Evolutionary conservation across 2,888 invertebrate species (phyloP), one percentile per base, ranked within the genome.

Genomic region (Ochlodes sylvanus): DNA sequence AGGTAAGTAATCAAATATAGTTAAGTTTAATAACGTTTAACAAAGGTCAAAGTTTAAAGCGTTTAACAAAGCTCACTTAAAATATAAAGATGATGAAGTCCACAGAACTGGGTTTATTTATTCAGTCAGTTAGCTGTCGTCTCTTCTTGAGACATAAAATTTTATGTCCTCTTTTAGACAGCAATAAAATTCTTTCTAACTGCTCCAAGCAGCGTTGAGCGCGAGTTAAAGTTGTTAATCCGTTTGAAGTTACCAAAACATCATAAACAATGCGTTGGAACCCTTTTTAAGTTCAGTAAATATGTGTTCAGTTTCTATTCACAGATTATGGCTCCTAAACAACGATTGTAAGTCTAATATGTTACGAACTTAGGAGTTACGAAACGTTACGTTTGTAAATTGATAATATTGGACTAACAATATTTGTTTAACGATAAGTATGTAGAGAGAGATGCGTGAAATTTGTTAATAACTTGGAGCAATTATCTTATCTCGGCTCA

Each of bases 341-440:
- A 61, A 44, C 68, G 65, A 57, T 78, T 74, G 74, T 75, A 78
- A 50, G 19, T 38, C 12, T 3, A 73, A 77, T 72, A 72, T 75
- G 72, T 72, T 70, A 69, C 71, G 72, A 64, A 72, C 55, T 65
- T 72, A 75, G 72, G 73, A 69, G 81, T 88, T 89, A 87, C 76
- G 88, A 88, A 89, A 90, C 82, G 72, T 71, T 74, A 69, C 73
- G 38, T 17, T 71, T 81, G 79, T 79, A 77, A 80, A 84, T 83
- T 79, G 80, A 84, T 83, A 84, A 84, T 87, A 83, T 77, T 78
- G 79, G 83, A 80, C 79, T 81, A 83, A 86, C 86, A 86, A 88
- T 90, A 88, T 92, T 92, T 90, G 81, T 85, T 83, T 79, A 82
- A 71, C 78, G 92, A 92, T 92, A 91, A 86, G 80, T 81, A 80